These are phyloP conservation scores for Discoglossus pictus DNA, from an alignment of 2,797 vertebrate genomes.

Conservation along the genomic window DNA sequence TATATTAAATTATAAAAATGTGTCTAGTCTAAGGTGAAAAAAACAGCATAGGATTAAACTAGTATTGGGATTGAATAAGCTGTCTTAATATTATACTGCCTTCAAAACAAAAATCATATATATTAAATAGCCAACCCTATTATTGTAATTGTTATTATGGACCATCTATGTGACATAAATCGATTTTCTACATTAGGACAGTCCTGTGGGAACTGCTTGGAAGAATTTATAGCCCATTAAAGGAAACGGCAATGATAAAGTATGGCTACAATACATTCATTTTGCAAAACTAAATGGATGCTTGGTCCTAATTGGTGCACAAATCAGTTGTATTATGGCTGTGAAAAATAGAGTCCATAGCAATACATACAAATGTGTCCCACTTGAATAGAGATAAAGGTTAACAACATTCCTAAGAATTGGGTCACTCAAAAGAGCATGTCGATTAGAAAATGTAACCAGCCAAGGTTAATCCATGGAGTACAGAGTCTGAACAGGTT, in stretches of 20 bases:
- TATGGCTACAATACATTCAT: background rate
- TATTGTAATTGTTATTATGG: too few species aligned
- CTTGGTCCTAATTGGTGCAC: conserved; percentile 6
- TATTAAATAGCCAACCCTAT: too few species aligned
- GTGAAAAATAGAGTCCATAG: conserved; percentile 10
- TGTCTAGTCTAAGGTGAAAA: too few species aligned
- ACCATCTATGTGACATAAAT: background rate
- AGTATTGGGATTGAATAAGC: too few species aligned
- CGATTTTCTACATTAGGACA: background rate
- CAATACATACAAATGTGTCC: conserved; percentile 9
- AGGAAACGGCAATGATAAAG: too few species aligned
- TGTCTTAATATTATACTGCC: too few species aligned
- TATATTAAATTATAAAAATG: too few species aligned
- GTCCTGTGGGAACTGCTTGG: background rate
- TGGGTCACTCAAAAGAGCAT: conserved; percentile 12
- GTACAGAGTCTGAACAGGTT: conserved; percentile 3
- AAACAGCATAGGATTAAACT: too few species aligned
- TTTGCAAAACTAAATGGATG: conserved; percentile 17
- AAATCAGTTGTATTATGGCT: conserved; percentile 11
- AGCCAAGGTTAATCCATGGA: conserved; percentile 6
- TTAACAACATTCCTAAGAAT: conserved; percentile 21
- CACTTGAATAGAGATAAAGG: conserved; percentile 5
- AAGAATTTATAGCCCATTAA: background rate
- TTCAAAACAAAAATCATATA: too few species aligned
- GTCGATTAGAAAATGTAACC: conserved; percentile 7